A percentile compares a stretch with the other conserved stretches of the same genome.
These are phyloP conservation scores for Salvelinus namaycush DNA, from an alignment of 2,113 vertebrate genomes.

Conservation along the genomic window DNA sequence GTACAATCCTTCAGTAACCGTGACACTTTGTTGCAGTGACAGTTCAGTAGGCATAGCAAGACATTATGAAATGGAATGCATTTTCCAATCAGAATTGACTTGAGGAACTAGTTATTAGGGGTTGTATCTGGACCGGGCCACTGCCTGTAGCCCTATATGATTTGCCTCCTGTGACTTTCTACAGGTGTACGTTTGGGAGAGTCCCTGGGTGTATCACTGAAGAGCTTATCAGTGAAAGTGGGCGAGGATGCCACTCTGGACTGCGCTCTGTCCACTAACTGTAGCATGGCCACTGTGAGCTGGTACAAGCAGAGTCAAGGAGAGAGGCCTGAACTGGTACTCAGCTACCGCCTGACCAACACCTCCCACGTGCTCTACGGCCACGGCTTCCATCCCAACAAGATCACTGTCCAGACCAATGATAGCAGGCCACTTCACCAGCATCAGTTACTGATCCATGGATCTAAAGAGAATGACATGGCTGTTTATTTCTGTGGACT, in stretches of 20 bases:
- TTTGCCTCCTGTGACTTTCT: background rate
- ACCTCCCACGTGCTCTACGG: conserved; percentile 31
- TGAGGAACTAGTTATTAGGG: too few relatives aligned
- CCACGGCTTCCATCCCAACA: conserved; percentile 16
- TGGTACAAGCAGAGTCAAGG: conserved; percentile 50
- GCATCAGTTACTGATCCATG: conserved; percentile 35
- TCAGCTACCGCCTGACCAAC: conserved; percentile 38
- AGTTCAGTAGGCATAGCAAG: too few relatives aligned
- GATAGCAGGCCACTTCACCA: background rate
- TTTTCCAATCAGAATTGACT: too few relatives aligned
- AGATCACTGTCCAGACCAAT: conserved; percentile 23
- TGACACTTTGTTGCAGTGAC: too few relatives aligned
- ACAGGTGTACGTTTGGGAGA: conserved; percentile 33
- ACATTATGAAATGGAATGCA: too few relatives aligned
- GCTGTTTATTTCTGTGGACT: conserved; percentile 51
- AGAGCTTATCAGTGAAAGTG: conserved; percentile 10
- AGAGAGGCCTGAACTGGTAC: conserved; percentile 35
- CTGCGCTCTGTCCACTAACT: conserved; percentile 30
- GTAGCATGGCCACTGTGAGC: conserved; percentile 20
- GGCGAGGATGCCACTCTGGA: conserved; percentile 37
- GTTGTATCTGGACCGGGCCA: too few relatives aligned
- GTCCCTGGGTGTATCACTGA: conserved; percentile 21
- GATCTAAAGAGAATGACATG: conserved; percentile 23
- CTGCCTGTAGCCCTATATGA: too few relatives aligned
- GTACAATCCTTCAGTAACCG: too few relatives aligned